A percentile compares a stretch with the other conserved stretches of the same genome.
Evolutionary conservation across 64 coral and sea anemone species (phyloP).

Genomic region (Anthopleura sola): DNA sequence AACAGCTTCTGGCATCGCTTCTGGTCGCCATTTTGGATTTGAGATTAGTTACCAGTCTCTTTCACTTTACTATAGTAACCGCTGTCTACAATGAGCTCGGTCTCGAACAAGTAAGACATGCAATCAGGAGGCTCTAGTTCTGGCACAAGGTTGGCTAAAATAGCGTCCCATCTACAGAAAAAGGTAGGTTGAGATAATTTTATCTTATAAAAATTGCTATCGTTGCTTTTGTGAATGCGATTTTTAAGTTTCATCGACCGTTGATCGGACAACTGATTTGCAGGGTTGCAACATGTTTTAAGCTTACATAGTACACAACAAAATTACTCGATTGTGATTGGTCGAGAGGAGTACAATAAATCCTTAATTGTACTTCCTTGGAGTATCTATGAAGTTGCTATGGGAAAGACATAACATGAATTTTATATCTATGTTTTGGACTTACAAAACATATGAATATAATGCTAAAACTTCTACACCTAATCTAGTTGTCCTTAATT

Average conservation of each 20-base stretch:
- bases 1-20: constrained; percentile 27
- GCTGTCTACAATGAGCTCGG: neutral
- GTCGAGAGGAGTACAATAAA: too few relatives aligned
- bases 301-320: too few relatives aligned
- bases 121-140: neutral
- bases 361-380: too few relatives aligned
- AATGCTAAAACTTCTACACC: too few relatives aligned
- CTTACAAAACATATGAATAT: too few relatives aligned
- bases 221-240: neutral
- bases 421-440: too few relatives aligned
- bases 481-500: too few relatives aligned
- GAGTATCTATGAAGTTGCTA: too few relatives aligned
- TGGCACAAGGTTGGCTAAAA: neutral
- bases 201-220: neutral
- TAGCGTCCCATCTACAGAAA: neutral
- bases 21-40: constrained; percentile 79
- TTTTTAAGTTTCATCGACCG: neutral
- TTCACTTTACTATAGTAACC: neutral
- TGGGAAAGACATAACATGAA: too few relatives aligned
- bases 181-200: neutral
- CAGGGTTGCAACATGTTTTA: too few relatives aligned
- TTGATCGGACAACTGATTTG: neutral
- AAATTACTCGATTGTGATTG: too few relatives aligned
- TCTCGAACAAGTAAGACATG: neutral
- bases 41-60: neutral